Conservation (phyloP, 2,888 invertebrate species). For the Nipponacmea schrenckii region DNA sequence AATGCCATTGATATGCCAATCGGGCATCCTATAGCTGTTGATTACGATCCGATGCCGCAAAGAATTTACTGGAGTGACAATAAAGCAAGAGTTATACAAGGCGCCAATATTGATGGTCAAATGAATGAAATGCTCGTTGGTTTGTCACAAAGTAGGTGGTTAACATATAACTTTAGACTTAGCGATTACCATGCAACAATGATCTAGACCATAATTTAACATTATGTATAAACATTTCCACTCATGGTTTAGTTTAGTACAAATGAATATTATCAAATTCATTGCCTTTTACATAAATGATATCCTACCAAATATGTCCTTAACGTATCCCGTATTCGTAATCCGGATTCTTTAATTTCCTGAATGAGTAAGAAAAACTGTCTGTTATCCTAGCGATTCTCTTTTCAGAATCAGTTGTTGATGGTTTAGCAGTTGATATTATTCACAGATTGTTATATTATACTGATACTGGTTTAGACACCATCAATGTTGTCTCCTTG, state of each 20-base stretch:
- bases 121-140: conserved; percentile 36
- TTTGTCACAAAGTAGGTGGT: conserved; percentile 40
- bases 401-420: conserved; percentile 53
- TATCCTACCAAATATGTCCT: no score
- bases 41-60: conserved; percentile 82
- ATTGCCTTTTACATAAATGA: no score
- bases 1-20: conserved; percentile 44
- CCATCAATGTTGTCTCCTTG: conserved; percentile 51
- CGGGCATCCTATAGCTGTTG: conserved; percentile 80
- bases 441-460: conserved; percentile 57
- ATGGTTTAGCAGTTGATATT: conserved; percentile 59
- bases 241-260: no score
- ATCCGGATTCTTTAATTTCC: no score
- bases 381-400: no score
- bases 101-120: conserved; percentile 46
- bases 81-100: conserved; percentile 60
- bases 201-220: no score
- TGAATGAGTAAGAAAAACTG: no score
- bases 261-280: no score
- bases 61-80: conserved; percentile 84
- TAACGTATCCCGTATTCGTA: no score
- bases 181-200: background rate
- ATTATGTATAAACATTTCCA: background rate
- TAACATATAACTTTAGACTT: background rate
- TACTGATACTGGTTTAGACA: conserved; percentile 53